Conservation (phyloP, 1,140 invertebrate species). For the Diabrotica undecimpunctata region DNA sequence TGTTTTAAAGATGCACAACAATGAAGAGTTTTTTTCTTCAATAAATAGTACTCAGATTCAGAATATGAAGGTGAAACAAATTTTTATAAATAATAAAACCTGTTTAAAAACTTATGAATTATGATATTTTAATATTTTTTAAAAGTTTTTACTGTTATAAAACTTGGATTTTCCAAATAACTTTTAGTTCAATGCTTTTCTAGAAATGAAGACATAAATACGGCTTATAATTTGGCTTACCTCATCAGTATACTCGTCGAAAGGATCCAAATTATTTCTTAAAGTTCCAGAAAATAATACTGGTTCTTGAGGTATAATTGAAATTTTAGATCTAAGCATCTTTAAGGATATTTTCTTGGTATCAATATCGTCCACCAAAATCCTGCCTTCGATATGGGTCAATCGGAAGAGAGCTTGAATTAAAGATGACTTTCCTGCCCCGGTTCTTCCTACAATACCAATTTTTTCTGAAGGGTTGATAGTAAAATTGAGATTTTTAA, state of each 20-base stretch:
- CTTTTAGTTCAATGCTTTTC: constrained; percentile 42
- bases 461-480: too few relatives aligned
- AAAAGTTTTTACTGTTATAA: too few relatives aligned
- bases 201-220: constrained; percentile 49
- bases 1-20: too few relatives aligned
- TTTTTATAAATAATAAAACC: too few relatives aligned
- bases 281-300: constrained; percentile 55
- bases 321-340: constrained; percentile 67
- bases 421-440: constrained; percentile 72
- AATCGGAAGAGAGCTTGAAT: constrained; percentile 69
- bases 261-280: constrained; percentile 39
- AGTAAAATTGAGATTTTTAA: constrained; percentile 51
- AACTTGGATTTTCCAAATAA: too few relatives aligned
- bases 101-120: too few relatives aligned
- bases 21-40: too few relatives aligned
- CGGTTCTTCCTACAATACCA: too few relatives aligned
- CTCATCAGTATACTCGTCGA: constrained; percentile 64
- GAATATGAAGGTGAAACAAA: too few relatives aligned
- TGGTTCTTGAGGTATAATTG: constrained; percentile 81
- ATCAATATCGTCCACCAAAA: constrained; percentile 68
- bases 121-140: too few relatives aligned
- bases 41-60: too few relatives aligned
- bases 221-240: constrained; percentile 53
- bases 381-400: constrained; percentile 62
- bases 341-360: constrained; percentile 61